phyloP scores from a whole-genome alignment of 2,888 invertebrate species.

The Cerastis rubricosa region DNA sequence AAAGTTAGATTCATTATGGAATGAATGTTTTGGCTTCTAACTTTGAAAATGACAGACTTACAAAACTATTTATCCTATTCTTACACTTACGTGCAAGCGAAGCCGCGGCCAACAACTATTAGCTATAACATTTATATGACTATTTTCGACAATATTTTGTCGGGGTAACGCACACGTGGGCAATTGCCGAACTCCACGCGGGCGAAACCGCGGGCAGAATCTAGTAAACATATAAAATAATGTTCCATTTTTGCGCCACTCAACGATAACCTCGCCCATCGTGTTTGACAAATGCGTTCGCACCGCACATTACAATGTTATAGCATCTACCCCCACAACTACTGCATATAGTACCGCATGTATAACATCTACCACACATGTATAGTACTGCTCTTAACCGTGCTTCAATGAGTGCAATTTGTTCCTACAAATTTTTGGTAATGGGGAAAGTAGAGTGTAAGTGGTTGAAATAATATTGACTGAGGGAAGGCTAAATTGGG shows the following conservation, averaged over 20 bases:
- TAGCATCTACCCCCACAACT: background rate
- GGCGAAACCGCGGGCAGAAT: too few species aligned
- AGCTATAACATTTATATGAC: too few species aligned
- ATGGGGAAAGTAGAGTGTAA: slow-evolving; percentile 9
- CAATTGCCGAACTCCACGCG: too few species aligned
- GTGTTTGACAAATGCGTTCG: slow-evolving; percentile 56
- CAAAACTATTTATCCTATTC: too few species aligned
- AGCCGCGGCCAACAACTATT: too few species aligned
- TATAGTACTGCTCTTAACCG: slow-evolving; percentile 49
- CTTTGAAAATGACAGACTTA: too few species aligned
- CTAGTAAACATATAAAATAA: slow-evolving; percentile 31
- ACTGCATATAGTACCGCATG: slow-evolving; percentile 2
- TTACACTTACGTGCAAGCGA: too few species aligned
- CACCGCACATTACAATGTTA: slow-evolving; percentile 60
- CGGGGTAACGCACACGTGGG: too few species aligned
- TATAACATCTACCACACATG: background rate
- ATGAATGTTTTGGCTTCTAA: too few species aligned
- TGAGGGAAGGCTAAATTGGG: background rate
- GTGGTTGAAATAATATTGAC: slow-evolving; percentile 4
- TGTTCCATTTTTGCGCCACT: slow-evolving; percentile 36
- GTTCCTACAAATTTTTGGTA: slow-evolving; percentile 30
- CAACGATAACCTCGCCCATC: slow-evolving; percentile 46
- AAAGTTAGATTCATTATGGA: too few species aligned
- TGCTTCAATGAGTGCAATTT: slow-evolving; percentile 52
- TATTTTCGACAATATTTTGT: too few species aligned